A percentile compares a stretch with the other conserved stretches of the same genome.
These are phyloP conservation scores for Archilochus colubris DNA, from an alignment of 2,113 vertebrate genomes.

Conservation along the genomic window DNA sequence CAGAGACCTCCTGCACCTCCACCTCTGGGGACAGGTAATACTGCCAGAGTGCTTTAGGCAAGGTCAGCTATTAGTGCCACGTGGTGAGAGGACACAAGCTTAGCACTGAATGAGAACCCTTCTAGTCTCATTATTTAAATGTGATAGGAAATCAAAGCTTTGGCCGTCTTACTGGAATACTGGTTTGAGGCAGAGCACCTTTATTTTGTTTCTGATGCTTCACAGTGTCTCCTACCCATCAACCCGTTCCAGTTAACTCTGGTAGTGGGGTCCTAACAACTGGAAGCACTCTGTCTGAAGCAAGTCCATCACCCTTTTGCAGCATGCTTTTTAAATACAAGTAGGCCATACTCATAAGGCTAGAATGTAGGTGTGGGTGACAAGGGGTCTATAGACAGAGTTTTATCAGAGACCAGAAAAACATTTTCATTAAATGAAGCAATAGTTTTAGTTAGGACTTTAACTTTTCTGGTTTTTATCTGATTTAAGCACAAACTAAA, in stretches of 20 bases:
- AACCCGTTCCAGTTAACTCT: background rate
- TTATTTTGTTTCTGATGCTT: background rate
- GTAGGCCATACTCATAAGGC: background rate
- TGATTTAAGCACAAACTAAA: background rate
- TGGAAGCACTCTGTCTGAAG: background rate
- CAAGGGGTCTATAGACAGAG: background rate
- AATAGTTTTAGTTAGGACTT: background rate
- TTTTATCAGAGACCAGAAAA: background rate
- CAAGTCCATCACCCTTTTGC: background rate
- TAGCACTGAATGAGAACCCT: background rate
- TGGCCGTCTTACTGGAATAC: background rate
- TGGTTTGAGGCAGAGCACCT: background rate
- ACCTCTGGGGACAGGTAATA: accelerated
- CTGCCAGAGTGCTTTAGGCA: background rate
- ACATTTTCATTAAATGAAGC: background rate
- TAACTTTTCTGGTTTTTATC: background rate
- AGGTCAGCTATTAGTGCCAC: background rate
- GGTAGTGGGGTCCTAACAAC: background rate
- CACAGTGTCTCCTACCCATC: background rate
- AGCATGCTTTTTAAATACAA: background rate
- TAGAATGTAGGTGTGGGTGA: background rate
- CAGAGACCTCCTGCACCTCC: background rate
- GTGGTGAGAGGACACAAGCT: background rate
- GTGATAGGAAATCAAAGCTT: background rate
- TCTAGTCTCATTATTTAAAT: background rate